phyloP scores from a whole-genome alignment of 2,113 vertebrate species.

The Oncorhynchus nerka region DNA sequence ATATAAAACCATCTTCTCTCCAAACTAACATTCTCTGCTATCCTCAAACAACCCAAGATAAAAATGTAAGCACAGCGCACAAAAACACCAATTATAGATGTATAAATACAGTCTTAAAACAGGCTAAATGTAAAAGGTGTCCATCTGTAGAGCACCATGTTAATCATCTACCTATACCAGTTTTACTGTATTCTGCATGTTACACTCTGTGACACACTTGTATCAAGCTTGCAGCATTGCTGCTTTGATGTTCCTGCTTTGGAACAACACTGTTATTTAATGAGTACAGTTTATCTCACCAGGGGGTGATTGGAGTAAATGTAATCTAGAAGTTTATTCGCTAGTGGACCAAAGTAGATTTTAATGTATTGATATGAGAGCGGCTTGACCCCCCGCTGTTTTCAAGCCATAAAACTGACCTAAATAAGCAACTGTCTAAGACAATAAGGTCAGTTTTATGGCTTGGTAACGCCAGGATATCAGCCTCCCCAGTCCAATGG shows the following conservation, averaged over 20 bases:
- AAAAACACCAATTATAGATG: background rate
- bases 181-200: background rate
- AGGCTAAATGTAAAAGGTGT: too few species aligned
- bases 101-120: too few species aligned
- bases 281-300: constrained; percentile 23
- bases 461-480: too few species aligned
- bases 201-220: background rate
- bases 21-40: background rate
- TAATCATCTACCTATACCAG: constrained; percentile 19
- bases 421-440: background rate
- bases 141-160: background rate
- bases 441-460: constrained; percentile 6
- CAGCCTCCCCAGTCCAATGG: too few species aligned
- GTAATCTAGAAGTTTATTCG: constrained; percentile 2
- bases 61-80: background rate
- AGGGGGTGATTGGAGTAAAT: constrained; percentile 20
- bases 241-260: constrained; percentile 29
- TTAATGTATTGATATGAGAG: too few species aligned
- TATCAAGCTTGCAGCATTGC: constrained; percentile 12
- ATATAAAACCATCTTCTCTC: background rate
- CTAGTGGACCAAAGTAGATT: constrained; percentile 43
- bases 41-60: too few species aligned
- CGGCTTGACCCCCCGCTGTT: too few species aligned
- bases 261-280: constrained; percentile 11
- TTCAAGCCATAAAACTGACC: too few species aligned